Evolutionary conservation across 2,888 invertebrate species (phyloP), one percentile per base, ranked within the genome.

Genomic region (Aphidoletes aphidimyza): DNA sequence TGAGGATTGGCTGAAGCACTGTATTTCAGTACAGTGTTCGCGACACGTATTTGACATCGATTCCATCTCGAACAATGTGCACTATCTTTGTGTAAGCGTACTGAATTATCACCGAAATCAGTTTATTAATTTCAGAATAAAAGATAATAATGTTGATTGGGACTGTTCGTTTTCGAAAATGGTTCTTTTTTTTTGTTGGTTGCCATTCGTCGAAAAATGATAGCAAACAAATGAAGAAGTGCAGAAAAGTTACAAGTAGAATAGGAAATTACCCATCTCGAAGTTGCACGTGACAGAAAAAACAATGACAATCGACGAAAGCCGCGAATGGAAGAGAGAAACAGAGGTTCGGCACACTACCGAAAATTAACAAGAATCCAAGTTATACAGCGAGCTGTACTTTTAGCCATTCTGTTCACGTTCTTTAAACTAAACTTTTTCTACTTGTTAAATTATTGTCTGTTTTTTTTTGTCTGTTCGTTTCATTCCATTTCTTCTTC

Each of bases 391-490:
- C 19, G 37, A 81, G 37, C 36, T n/a, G n/a, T n/a, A 36, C 36
- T 81, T 81, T 81, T 37, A 81, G 81, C 26, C 81, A 81, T 81
- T 81, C 81, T 22, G n/a, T 81, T 36, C 81, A 81, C 81, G 81
- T 81, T 81, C 22, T 81, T 81, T 81, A 37, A 81, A 19, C 22
- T 37, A 37, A 81, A 36, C 37, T 81, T 81, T 81, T 81, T 37
- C 37, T 81, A 81, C 81, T 81, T 81, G 81, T 81, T 81, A 81
- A 81, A 81, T 81, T 81, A 81, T 81, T 81, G 81, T 81, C 81
- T 81, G 81, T 81, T 81, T 81, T 81, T 81, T 37, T 81, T 37
- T 81, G 81, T 81, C 37, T 81, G 37, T 81, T 37, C 37, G 8
- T 81, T 81, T 81, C 81, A 81, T 81, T 36, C 37, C 81, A 81